phyloP scores from a whole-genome alignment of 2,888 invertebrate genomes.

The Catocala nupta region DNA sequence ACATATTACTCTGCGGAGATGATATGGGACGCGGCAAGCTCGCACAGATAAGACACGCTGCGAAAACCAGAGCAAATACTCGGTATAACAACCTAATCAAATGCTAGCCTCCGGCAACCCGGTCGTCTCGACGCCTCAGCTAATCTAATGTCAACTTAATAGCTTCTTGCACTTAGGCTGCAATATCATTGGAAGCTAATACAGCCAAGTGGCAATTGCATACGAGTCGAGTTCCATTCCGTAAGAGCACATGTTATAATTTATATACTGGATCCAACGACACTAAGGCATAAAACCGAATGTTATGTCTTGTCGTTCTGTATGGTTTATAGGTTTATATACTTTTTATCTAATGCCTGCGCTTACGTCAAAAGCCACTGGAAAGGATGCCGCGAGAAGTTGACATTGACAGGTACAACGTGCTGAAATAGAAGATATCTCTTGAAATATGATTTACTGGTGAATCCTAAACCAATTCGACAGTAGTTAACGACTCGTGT shows the following conservation, averaged over 20 bases:
- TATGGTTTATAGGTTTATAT: constrained; percentile 1
- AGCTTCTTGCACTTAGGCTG: constrained; percentile 58
- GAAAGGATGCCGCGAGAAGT: constrained; percentile 4
- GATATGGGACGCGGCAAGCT: constrained; percentile 60
- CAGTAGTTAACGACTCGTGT: constrained; percentile 15
- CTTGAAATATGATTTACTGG: neutral
- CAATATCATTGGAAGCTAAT: constrained; percentile 55
- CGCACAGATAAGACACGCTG: constrained; percentile 75
- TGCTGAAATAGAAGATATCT: neutral
- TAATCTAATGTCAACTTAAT: constrained; percentile 67
- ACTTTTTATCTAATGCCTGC: constrained; percentile 16
- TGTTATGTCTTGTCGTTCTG: constrained; percentile 15
- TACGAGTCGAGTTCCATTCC: constrained; percentile 42
- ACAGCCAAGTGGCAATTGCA: constrained; percentile 58
- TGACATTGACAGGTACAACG: neutral
- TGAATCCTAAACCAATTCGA: constrained; percentile 5
- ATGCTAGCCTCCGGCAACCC: constrained; percentile 56
- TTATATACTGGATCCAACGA: constrained; percentile 43
- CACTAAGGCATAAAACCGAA: constrained; percentile 34
- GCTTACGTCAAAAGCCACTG: constrained; percentile 16
- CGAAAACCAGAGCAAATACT: constrained; percentile 72
- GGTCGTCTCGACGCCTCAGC: constrained; percentile 30
- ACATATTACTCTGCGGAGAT: constrained; percentile 65
- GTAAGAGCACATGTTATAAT: constrained; percentile 55
- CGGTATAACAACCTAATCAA: constrained; percentile 69